Evolutionary conservation across 1,140 invertebrate species (phyloP).

Genomic region (Pseudomyrmex gracilis): DNA sequence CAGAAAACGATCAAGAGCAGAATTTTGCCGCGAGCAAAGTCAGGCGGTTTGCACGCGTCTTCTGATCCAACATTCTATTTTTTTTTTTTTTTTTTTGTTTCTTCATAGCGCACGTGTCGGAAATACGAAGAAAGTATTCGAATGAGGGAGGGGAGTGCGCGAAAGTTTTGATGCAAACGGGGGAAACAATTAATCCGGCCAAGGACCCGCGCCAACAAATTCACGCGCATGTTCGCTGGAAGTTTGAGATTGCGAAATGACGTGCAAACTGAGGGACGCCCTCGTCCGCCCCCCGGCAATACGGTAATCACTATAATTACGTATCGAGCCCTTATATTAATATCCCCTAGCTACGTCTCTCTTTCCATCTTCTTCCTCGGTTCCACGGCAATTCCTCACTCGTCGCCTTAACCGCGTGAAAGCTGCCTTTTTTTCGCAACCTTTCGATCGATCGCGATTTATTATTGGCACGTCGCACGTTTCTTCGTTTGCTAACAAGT

Average conservation of each 20-base stretch:
- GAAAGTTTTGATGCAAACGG: slow-evolving; percentile 67
- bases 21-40: slow-evolving; percentile 24
- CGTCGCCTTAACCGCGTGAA: slow-evolving; percentile 67
- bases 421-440: slow-evolving; percentile 71
- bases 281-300: slow-evolving; percentile 85
- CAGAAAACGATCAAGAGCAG: slow-evolving; percentile 38
- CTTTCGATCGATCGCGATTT: slow-evolving; percentile 74
- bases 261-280: slow-evolving; percentile 85
- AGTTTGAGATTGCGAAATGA: slow-evolving; percentile 84
- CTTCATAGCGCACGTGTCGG: slow-evolving; percentile 29
- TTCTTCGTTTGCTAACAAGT: slow-evolving; percentile 63
- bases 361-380: slow-evolving; percentile 71
- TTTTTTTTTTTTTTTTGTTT: neutral
- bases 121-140: slow-evolving; percentile 37
- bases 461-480: slow-evolving; percentile 66
- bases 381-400: slow-evolving; percentile 61
- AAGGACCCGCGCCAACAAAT: slow-evolving; percentile 77
- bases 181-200: slow-evolving; percentile 73
- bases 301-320: slow-evolving; percentile 86
- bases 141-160: slow-evolving; percentile 43
- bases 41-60: slow-evolving; percentile 18
- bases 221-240: slow-evolving; percentile 80
- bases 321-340: slow-evolving; percentile 86
- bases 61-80: neutral
- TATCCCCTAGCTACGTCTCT: slow-evolving; percentile 83